A percentile compares a stretch with the other conserved stretches of the same genome.
Evolutionary conservation across 2,888 invertebrate genomes (phyloP).

Genomic region (Agonopterix alstromeriana): DNA sequence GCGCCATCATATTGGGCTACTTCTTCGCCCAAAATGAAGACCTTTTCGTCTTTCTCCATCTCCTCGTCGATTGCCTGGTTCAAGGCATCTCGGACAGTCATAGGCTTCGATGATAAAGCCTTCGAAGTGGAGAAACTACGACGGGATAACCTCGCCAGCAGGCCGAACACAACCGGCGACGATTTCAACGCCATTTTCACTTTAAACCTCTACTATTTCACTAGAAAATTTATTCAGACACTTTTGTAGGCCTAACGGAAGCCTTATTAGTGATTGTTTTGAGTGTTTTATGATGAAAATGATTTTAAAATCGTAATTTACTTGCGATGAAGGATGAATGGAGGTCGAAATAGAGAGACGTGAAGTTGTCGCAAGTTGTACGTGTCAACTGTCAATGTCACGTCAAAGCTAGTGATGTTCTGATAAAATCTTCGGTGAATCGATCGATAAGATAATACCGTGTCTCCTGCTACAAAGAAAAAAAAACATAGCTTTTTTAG

Average conservation of each 20-base stretch:
- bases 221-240: constrained; percentile 23
- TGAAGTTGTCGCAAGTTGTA: constrained; percentile 3
- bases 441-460: too few species aligned
- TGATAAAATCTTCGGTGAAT: too few species aligned
- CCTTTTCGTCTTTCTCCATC: constrained; percentile 93
- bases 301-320: constrained; percentile 39
- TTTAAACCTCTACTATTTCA: constrained; percentile 18
- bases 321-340: constrained; percentile 63
- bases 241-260: constrained; percentile 25
- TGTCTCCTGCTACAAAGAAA: too few species aligned
- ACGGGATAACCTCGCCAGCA: constrained; percentile 45
- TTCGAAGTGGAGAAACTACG: constrained; percentile 62
- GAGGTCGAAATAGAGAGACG: constrained; percentile 42
- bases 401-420: too few species aligned
- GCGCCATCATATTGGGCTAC: constrained; percentile 99
- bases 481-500: too few species aligned
- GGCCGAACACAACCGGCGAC: constrained; percentile 51
- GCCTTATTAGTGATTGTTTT: constrained; percentile 19
- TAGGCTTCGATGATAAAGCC: constrained; percentile 73
- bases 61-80: constrained; percentile 98
- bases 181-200: constrained; percentile 70
- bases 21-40: constrained; percentile 96
- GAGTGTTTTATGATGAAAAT: constrained; percentile 36
- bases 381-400: constrained; percentile 8
- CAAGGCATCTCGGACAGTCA: constrained; percentile 97